phyloP scores from a whole-genome alignment of 2,888 invertebrate genomes.

The Sicus ferrugineus region DNA sequence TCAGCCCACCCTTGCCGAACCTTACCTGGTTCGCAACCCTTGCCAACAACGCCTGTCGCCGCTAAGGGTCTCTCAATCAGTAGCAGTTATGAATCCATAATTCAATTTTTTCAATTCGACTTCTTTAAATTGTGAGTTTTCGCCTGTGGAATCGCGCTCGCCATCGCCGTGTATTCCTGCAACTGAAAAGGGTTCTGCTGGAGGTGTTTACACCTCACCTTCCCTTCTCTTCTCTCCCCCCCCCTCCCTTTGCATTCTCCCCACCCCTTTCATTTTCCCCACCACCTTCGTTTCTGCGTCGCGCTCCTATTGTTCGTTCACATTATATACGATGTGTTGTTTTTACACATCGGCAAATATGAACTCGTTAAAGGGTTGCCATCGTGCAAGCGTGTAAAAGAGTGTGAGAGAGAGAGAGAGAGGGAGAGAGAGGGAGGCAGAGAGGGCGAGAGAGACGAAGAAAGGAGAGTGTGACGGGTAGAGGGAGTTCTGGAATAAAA shows the following conservation, averaged over 20 bases:
- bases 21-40: too few relatives aligned
- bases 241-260: neutral
- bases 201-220: conserved; percentile 1
- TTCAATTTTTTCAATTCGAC: conserved; percentile 26
- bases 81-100: conserved; percentile 31
- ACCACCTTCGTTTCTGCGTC: neutral
- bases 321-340: conserved; percentile 25
- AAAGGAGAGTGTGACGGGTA: neutral
- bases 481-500: neutral
- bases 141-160: neutral
- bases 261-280: neutral
- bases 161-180: neutral
- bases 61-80: conserved; percentile 24
- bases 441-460: neutral
- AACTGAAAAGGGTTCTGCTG: neutral
- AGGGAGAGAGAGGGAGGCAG: neutral
- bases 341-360: conserved; percentile 21
- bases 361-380: conserved; percentile 1
- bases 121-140: conserved; percentile 16
- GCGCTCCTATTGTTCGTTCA: neutral
- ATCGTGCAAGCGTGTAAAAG: neutral
- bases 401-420: neutral
- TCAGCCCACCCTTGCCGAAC: neutral
- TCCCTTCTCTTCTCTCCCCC: neutral
- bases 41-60: neutral